These are phyloP conservation scores for Macroglossus sobrinus DNA, from an alignment of 2,113 vertebrate species.

Conservation along the genomic window DNA sequence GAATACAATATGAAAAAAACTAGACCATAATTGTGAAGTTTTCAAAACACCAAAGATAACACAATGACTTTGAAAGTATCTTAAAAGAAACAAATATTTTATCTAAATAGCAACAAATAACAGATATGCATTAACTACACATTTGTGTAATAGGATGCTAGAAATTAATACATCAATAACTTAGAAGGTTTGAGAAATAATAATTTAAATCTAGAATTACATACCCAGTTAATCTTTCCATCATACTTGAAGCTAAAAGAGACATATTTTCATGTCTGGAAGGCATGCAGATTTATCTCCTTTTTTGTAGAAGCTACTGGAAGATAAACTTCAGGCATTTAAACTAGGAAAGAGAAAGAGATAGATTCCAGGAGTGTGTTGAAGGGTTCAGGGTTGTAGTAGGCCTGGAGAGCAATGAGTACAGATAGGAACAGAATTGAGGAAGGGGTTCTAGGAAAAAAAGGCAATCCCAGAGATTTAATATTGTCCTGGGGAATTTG, in stretches of 20 bases:
- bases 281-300: not conserved
- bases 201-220: not conserved
- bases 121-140: not conserved
- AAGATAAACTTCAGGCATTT: not conserved
- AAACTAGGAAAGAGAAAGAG: not conserved
- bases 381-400: not conserved
- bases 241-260: not conserved
- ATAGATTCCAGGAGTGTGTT: not conserved
- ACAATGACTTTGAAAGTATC: not conserved
- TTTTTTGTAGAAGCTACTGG: not conserved
- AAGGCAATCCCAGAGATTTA: not conserved
- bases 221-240: not conserved
- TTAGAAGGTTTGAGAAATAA: slow-evolving; percentile 7
- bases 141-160: not conserved
- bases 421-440: not conserved
- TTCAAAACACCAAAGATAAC: not conserved
- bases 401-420: not conserved
- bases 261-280: not conserved
- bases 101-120: not conserved
- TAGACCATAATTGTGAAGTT: not conserved
- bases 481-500: not conserved
- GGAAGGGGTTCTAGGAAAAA: not conserved
- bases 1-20: not conserved
- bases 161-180: not conserved
- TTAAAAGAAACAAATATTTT: slow-evolving; percentile 12